Evolutionary conservation across 2,113 vertebrate genomes (phyloP).

Genomic region (Lagopus muta): DNA sequence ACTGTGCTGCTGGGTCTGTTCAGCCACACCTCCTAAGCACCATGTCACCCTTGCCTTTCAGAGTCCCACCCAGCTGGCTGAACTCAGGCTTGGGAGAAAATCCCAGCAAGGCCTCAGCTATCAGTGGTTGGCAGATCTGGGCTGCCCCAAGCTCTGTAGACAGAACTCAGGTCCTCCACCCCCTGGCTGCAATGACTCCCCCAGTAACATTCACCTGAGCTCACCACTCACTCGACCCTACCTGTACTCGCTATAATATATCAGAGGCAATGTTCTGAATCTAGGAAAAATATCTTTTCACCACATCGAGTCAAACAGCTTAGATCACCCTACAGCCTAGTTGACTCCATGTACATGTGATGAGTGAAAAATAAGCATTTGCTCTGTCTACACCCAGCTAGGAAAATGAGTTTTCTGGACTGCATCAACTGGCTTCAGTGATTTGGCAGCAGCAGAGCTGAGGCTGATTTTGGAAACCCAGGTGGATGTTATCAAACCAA

Average conservation of each 20-base stretch:
- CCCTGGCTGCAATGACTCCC: rapidly evolving
- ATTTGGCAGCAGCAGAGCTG: background rate
- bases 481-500: background rate
- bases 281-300: rapidly evolving
- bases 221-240: background rate
- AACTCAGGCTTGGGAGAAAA: background rate
- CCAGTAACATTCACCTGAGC: background rate
- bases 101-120: background rate
- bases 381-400: background rate
- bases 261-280: background rate
- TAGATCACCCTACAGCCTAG: background rate
- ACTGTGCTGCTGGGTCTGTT: background rate
- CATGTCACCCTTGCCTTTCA: background rate
- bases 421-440: background rate
- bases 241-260: rapidly evolving
- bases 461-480: background rate
- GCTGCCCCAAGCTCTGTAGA: background rate
- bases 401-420: background rate
- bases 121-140: background rate
- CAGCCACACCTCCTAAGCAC: background rate
- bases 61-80: rapidly evolving
- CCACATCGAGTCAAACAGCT: background rate
- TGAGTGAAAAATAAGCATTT: background rate
- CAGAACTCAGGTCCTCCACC: rapidly evolving
- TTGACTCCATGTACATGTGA: rapidly evolving